Conservation (phyloP, 2,797 vertebrate species). For the Macroramphosus scolopax region DNA sequence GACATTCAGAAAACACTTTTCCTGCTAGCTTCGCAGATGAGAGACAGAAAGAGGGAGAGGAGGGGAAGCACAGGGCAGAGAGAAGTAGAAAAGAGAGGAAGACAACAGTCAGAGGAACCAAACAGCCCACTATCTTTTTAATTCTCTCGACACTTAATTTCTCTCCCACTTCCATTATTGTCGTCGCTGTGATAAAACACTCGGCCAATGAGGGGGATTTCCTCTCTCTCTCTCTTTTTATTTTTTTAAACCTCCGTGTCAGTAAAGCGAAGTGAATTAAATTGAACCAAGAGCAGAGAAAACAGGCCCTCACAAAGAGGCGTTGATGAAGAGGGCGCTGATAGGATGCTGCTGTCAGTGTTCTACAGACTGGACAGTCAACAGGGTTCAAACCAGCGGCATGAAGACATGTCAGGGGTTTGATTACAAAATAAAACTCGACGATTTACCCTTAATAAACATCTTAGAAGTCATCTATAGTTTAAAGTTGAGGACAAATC, state of each 20-base stretch:
- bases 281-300: conserved; percentile 15
- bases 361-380: no score
- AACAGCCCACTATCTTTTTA: conserved; percentile 14
- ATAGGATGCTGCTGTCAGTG: no score
- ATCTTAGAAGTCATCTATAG: no score
- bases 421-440: no score
- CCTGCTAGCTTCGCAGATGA: conserved; percentile 63
- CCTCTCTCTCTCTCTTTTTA: conserved; percentile 11
- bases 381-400: not conserved
- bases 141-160: conserved; percentile 34
- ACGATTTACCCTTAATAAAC: no score
- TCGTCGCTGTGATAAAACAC: conserved; percentile 29
- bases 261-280: conserved; percentile 40
- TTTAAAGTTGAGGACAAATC: no score
- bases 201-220: conserved; percentile 17
- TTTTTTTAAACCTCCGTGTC: conserved; percentile 36
- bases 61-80: conserved; percentile 2
- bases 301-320: not conserved
- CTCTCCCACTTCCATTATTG: conserved; percentile 31
- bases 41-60: conserved; percentile 19
- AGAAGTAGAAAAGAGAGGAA: not conserved
- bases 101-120: not conserved
- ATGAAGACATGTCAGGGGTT: not conserved
- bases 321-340: no score
- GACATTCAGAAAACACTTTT: conserved; percentile 63